Base-by-base conservation (phyloP, 2,797 vertebrate genomes). In the Alcedo atthis region DNA sequence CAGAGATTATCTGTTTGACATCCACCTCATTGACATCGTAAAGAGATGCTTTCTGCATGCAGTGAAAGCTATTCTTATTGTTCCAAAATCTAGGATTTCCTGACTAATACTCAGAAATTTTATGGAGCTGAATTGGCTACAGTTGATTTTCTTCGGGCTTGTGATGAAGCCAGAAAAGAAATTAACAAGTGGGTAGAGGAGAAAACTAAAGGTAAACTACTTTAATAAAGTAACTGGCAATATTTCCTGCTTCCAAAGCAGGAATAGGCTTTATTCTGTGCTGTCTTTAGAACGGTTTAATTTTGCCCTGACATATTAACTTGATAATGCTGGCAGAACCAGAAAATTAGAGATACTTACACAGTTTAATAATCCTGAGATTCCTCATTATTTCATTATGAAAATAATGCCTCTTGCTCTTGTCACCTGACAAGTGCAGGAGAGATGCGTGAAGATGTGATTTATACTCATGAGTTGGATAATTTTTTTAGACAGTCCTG, bases 111-210 rank as follows among this genome's bases (percentile, higher is more conserved):
- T 10, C 92, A 85, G 93, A 98, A 98, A 97, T 95, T 97, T 80
- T 99, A 99, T 79, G 96, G 97, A 21, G 98, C 99, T 40, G 98
- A 98, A 43, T 92, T 99, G 97, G 98, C 98, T 91, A 28, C 97
- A 8, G 97, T 99, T 62, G 98, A 99, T 95, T 99, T 99, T 80
- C 92, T 98, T 10, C 96, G 96, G 37, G 97, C 98, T 76, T 46
- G 92, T 45, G 98, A 98, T 20, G 87, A 96, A 12, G 97, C 98
- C 81, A 98, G 98, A 92, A 95, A 90, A 18, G 91, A 98, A 93
- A 99, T 99, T 95, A 99, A 99, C 93, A 88, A 95, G 74, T 99
- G 99, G 99, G 98, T 99, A 5, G 97, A 99, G 90, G 87, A 98
- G 54, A 98, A 99, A 94, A 99, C 99, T 3, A 98, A 98, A 94